Percentiles rank a stretch among this genome's conserved stretches.
These are phyloP conservation scores for Stenoptilia bipunctidactyla DNA, from an alignment of 2,888 invertebrate genomes.

Conservation along the genomic window DNA sequence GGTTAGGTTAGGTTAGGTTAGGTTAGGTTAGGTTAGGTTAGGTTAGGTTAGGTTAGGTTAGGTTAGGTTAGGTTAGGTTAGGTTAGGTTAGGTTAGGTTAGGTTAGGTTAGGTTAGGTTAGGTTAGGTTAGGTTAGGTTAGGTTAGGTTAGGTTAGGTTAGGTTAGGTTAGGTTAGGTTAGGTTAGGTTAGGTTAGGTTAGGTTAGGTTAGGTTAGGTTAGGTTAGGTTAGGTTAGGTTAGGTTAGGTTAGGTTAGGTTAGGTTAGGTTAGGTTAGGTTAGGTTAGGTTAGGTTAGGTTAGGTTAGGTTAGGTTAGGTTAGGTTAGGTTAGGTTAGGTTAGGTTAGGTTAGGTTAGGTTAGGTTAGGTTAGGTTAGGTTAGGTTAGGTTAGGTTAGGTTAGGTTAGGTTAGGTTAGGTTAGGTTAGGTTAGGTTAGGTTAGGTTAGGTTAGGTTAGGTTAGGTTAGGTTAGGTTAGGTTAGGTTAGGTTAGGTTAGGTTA, in stretches of 20 bases:
- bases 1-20: constrained; percentile 12
- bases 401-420: too few relatives aligned
- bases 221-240: constrained; percentile 13
- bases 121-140: constrained; percentile 11
- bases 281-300: constrained; percentile 12
- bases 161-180: constrained; percentile 13
- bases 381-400: too few relatives aligned
- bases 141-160: constrained; percentile 15
- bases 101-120: constrained; percentile 2
- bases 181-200: constrained; percentile 15
- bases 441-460: too few relatives aligned
- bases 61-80: constrained; percentile 13
- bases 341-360: constrained; percentile 11
- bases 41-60: constrained; percentile 8
- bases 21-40: constrained; percentile 8
- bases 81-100: constrained; percentile 17
- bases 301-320: constrained; percentile 15
- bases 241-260: constrained; percentile 12
- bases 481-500: too few relatives aligned
- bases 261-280: constrained; percentile 10
- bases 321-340: constrained; percentile 14
- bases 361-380: too few relatives aligned
- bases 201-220: constrained; percentile 11
- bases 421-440: too few relatives aligned
- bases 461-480: too few relatives aligned